These are phyloP conservation scores for Podarcis lilfordi DNA, from an alignment of 2,797 vertebrate species.

Conservation along the genomic window DNA sequence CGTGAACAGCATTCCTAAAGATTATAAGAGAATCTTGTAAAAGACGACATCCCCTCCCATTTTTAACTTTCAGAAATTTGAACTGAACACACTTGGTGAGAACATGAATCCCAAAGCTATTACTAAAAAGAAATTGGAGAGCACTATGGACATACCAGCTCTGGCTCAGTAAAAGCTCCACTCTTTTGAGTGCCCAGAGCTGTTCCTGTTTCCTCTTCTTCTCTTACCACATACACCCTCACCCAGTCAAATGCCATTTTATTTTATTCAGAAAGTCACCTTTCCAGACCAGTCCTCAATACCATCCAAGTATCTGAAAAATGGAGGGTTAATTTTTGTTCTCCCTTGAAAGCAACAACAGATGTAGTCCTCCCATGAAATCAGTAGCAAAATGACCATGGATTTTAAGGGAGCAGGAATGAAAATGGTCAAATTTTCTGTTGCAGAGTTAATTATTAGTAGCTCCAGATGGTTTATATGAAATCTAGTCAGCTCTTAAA, in stretches of 20 bases:
- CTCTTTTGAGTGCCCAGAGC: not conserved
- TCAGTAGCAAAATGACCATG: not conserved
- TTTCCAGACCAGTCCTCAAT: not conserved
- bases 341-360: not conserved
- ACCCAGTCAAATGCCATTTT: not conserved
- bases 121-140: not conserved
- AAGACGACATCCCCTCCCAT: not conserved
- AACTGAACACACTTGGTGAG: not conserved
- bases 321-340: not conserved
- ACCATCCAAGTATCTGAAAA: not conserved
- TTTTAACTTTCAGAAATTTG: not conserved
- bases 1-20: slow-evolving; percentile 95
- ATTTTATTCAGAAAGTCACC: not conserved
- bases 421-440: not conserved
- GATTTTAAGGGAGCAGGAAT: not conserved
- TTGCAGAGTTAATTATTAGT: not conserved
- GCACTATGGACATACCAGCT: not conserved
- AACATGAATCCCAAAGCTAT: not conserved
- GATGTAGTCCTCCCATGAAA: not conserved
- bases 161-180: not conserved
- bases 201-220: not conserved
- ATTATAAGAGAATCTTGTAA: slow-evolving; percentile 44
- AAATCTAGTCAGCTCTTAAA: not conserved
- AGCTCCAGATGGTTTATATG: not conserved
- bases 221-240: no score